Conservation (phyloP, 2,113 vertebrate species). For the Axis porcinus region DNA sequence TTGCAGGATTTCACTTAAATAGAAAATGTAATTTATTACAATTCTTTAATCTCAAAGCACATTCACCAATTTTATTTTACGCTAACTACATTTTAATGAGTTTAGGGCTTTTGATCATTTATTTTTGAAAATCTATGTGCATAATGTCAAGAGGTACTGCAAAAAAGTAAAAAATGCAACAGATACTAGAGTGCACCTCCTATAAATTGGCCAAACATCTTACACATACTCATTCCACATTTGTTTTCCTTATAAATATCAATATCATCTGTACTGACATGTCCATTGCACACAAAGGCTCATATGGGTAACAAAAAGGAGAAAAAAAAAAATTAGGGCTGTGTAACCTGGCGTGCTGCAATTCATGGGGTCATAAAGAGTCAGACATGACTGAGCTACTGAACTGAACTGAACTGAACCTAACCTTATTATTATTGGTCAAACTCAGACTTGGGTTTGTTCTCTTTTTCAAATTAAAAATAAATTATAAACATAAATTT, state of each 20-base stretch:
- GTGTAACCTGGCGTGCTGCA: neutral
- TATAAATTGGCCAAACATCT: neutral
- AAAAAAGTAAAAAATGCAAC: neutral
- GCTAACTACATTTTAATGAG: neutral
- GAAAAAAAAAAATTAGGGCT: neutral
- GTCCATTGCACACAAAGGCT: neutral
- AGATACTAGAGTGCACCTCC: neutral
- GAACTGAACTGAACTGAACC: too few relatives aligned
- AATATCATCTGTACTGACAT: neutral
- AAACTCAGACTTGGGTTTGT: neutral
- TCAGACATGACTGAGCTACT: too few relatives aligned
- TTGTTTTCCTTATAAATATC: neutral
- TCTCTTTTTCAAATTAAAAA: neutral
- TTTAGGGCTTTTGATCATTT: neutral
- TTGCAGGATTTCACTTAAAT: neutral
- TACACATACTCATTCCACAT: neutral
- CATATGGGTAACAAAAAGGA: neutral
- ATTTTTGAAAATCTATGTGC: neutral
- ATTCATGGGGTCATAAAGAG: too few relatives aligned
- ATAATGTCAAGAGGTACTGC: neutral
- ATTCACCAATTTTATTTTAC: neutral
- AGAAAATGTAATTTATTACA: neutral
- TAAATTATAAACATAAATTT: neutral
- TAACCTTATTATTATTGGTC: neutral
- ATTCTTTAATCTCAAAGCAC: neutral